Evolutionary conservation across 2,888 invertebrate genomes (phyloP).

Genomic region (Meta bourneti): DNA sequence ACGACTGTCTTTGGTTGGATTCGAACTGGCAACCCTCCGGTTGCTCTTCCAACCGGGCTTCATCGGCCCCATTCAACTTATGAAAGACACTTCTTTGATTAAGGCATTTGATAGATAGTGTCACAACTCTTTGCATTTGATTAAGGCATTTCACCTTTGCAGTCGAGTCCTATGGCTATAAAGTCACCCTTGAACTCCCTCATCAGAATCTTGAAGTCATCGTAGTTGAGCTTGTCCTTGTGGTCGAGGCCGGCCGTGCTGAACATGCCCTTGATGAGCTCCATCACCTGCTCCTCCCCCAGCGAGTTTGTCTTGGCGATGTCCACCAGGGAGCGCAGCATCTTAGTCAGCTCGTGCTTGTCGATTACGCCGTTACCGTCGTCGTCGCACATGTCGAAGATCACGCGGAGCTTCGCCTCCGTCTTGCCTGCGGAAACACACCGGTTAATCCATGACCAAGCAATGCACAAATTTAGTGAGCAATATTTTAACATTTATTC

Average conservation of each 20-base stretch:
- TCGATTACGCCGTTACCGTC: constrained; percentile 97
- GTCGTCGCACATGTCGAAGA: constrained; percentile 98
- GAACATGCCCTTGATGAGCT: constrained; percentile 96
- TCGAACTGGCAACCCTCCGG: too few species aligned
- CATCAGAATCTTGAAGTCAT: constrained; percentile 97
- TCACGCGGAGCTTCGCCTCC: constrained; percentile 94
- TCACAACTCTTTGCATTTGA: too few species aligned
- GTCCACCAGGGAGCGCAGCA: constrained; percentile 94
- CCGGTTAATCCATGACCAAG: not conserved
- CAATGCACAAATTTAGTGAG: not conserved
- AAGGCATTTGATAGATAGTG: too few species aligned
- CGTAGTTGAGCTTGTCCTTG: constrained; percentile 93
- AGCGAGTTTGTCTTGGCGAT: constrained; percentile 93
- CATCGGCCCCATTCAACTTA: too few species aligned
- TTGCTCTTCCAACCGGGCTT: too few species aligned
- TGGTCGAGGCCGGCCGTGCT: constrained; percentile 93
- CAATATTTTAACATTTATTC: too few species aligned
- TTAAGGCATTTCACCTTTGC: too few species aligned
- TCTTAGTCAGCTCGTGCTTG: constrained; percentile 94
- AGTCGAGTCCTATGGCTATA: constrained; percentile 95
- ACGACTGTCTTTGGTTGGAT: too few species aligned
- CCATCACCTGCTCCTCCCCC: constrained; percentile 91
- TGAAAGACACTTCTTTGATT: too few species aligned
- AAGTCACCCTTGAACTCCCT: constrained; percentile 97
- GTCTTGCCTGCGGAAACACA: constrained; percentile 84